These are phyloP conservation scores for Globicephala melas DNA, from an alignment of 2,113 vertebrate species.

Conservation along the genomic window DNA sequence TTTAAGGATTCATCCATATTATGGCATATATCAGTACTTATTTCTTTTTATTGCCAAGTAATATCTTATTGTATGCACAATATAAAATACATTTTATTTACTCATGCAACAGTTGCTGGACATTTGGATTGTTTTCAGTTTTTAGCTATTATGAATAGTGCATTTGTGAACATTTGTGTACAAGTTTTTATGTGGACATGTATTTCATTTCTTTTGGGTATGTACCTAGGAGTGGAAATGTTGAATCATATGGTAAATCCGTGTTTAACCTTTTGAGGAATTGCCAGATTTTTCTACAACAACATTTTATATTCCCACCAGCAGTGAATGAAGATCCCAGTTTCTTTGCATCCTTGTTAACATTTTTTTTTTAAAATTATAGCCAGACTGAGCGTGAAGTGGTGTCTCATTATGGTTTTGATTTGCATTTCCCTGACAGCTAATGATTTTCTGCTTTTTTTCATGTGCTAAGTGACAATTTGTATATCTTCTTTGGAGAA, in stretches of 20 bases:
- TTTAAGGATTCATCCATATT: neutral
- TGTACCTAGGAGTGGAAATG: neutral
- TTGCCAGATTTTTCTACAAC: neutral
- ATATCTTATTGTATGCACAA: neutral
- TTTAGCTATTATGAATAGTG: conserved; percentile 22
- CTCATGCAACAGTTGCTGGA: neutral
- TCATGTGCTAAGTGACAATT: neutral
- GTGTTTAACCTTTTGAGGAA: neutral
- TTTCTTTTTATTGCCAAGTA: neutral
- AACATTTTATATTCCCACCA: neutral
- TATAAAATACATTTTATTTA: conserved; percentile 1
- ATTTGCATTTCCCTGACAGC: neutral
- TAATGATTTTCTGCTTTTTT: neutral
- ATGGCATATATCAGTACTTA: neutral
- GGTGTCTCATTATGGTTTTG: neutral
- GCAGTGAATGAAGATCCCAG: neutral
- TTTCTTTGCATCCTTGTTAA: neutral
- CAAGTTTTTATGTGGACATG: neutral
- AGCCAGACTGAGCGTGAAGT: neutral
- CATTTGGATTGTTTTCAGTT: neutral
- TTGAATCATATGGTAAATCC: neutral
- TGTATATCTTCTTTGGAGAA: neutral
- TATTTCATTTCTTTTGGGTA: neutral
- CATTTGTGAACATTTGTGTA: neutral
- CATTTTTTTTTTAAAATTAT: neutral